These are phyloP conservation scores for Polypterus bichir DNA, from an alignment of 2,113 vertebrate genomes.

Conservation along the genomic window DNA sequence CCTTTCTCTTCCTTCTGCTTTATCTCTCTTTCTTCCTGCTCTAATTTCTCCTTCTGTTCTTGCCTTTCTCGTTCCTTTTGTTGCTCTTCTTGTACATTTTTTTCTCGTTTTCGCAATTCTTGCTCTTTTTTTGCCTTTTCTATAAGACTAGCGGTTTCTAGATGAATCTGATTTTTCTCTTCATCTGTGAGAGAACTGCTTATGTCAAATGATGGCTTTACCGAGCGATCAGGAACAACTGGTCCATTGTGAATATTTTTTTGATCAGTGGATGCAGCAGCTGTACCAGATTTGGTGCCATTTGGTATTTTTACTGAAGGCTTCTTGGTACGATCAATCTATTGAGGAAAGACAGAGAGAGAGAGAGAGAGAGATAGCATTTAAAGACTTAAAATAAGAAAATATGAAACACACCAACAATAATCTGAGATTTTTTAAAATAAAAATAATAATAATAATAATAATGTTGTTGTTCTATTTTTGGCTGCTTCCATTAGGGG, in stretches of 20 bases:
- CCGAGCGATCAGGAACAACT: conserved; percentile 64
- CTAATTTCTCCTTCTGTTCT: conserved; percentile 22
- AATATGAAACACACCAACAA: no score
- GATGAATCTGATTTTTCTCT: conserved; percentile 57
- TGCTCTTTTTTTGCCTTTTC: conserved; percentile 63
- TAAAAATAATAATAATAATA: no score
- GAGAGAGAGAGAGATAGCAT: conserved; percentile 13
- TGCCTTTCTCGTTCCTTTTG: conserved; percentile 37
- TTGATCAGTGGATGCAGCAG: conserved; percentile 39
- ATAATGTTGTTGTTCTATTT: no score
- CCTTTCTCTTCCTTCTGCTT: conserved; percentile 31
- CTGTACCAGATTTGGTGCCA: conserved; percentile 35
- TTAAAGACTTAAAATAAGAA: no score
- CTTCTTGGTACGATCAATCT: conserved; percentile 90
- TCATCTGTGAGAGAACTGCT: conserved; percentile 51
- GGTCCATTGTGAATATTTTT: conserved; percentile 45
- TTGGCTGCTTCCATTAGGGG: no score
- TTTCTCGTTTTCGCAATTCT: conserved; percentile 48
- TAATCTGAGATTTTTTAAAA: no score
- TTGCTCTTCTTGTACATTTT: conserved; percentile 34
- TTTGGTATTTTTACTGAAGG: conserved; percentile 50
- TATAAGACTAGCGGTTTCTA: conserved; percentile 46
- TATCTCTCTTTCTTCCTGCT: conserved; percentile 14
- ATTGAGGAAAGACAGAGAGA: conserved; percentile 14
- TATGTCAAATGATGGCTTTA: conserved; percentile 48